Evolutionary conservation across 2,113 vertebrate genomes (phyloP), one percentile per base, ranked within the genome.

Genomic region (Brachionichthys hirsutus): DNA sequence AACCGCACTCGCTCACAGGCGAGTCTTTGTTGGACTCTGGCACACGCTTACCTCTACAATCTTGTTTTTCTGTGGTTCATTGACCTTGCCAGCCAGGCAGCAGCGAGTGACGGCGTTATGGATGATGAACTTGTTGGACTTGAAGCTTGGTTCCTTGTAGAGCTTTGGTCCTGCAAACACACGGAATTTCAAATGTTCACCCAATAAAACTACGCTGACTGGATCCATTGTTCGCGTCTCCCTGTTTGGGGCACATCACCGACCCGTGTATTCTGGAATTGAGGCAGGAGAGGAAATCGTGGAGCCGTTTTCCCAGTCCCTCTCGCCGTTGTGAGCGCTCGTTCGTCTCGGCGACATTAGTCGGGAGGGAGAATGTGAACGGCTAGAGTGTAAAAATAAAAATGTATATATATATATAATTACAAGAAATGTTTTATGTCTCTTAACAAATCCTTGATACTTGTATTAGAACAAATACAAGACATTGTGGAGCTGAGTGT

Each of bases 121-220:
- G 80, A 97, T 96, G 68, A 96, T 96, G 81, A 94, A 95, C 84
- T 95, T 95, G 88, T 97, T 97, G 62, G 95, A 97, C 87, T 96
- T 96, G 80, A 95, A 95, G 55, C 94, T 96, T 34, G 94, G 95
- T 76, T 97, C 95, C 82, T 95, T 96, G 81, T 96, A 97, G n/a
- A 97, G 89, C 78, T 94, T 93, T 2, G 95, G 94, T 36, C 95
- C 94, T 96, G 64, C 16, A 57, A n/a, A 83, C 1, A 71, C 9
- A 77, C 0, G 54, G 0, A 4, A 57, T 55, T 65, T 60, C 9
- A 67, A 24, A 67, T 46, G 15, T 17, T 38, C 4, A 35, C 11
- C 6, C 12, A 61, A 64, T 19, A 52, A 50, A 71, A 67, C 9
- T 57, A 18, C 13, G 2, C 6, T 42, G 0, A 3, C 2, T 49